Conservation (phyloP, 2,113 vertebrate species). For the Heterotilapia buettikoferi region DNA sequence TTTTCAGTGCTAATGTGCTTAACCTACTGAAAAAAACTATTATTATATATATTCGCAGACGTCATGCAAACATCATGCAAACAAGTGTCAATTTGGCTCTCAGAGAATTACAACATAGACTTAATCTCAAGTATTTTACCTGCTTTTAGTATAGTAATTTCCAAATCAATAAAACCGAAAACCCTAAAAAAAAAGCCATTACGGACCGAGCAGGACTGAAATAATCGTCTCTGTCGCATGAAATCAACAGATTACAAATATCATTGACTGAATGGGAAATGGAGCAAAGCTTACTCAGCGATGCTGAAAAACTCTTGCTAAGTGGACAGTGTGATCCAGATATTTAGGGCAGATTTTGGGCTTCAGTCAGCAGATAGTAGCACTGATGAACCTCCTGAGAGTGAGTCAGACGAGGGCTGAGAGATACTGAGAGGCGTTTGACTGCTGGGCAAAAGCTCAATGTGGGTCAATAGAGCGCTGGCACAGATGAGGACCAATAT, state of each 20-base stretch:
- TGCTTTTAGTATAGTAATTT: not conserved
- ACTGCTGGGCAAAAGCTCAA: slow-evolving; percentile 16
- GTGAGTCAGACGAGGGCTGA: not conserved
- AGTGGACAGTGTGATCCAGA: slow-evolving; percentile 3
- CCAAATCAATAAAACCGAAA: not conserved
- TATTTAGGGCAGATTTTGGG: slow-evolving; percentile 12
- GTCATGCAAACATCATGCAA: not conserved
- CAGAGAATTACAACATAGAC: not conserved
- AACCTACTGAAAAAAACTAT: not conserved
- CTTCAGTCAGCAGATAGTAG: slow-evolving; percentile 33
- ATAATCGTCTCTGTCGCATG: not conserved
- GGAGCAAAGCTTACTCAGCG: not conserved
- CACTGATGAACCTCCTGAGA: slow-evolving; percentile 26
- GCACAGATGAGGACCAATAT: slow-evolving; percentile 39
- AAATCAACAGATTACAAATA: not conserved
- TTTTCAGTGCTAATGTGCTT: not conserved
- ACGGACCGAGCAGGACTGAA: not conserved
- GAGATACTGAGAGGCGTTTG: slow-evolving; percentile 5
- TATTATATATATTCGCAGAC: not conserved
- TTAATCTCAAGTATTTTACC: not conserved
- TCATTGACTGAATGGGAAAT: not conserved
- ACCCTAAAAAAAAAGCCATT: not conserved
- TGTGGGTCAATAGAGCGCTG: slow-evolving; percentile 59
- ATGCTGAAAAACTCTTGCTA: not conserved
- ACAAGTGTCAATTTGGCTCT: not conserved